Conservation (phyloP, 2,113 vertebrate species). For the Limnothrissa miodon region DNA sequence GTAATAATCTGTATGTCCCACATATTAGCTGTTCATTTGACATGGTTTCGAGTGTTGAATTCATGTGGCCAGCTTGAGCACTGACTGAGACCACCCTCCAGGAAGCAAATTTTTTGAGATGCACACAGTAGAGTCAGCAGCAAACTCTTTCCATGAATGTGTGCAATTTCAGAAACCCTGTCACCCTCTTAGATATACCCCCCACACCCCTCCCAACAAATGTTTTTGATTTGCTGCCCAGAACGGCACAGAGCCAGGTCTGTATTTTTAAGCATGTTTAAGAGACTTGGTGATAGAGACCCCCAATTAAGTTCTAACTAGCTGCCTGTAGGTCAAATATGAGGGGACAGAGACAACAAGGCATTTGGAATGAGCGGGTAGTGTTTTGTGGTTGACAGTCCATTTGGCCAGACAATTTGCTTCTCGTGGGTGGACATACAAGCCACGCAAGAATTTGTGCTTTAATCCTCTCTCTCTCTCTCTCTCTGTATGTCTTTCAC, state of each 20-base stretch:
- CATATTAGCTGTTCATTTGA: neutral
- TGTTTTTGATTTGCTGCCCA: neutral
- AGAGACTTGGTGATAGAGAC: neutral
- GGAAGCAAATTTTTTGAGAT: neutral
- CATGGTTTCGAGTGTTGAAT: neutral
- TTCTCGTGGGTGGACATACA: neutral
- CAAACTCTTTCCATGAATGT: neutral
- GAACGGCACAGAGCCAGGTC: neutral
- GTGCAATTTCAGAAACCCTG: neutral
- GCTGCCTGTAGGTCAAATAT: neutral
- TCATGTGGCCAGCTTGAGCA: neutral
- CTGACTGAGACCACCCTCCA: neutral
- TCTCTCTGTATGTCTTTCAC: conserved; percentile 1
- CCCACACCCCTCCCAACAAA: neutral
- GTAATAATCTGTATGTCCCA: neutral
- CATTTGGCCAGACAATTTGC: neutral
- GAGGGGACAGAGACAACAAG: neutral
- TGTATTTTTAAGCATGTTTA: neutral
- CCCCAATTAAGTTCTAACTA: neutral
- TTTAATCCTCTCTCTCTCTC: neutral
- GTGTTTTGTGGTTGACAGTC: neutral
- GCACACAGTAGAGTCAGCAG: neutral
- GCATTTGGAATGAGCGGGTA: neutral
- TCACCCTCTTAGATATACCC: neutral
- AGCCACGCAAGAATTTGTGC: neutral